Evolutionary conservation across 2,888 invertebrate genomes (phyloP).

Genomic region (Pasiphila rectangulata): DNA sequence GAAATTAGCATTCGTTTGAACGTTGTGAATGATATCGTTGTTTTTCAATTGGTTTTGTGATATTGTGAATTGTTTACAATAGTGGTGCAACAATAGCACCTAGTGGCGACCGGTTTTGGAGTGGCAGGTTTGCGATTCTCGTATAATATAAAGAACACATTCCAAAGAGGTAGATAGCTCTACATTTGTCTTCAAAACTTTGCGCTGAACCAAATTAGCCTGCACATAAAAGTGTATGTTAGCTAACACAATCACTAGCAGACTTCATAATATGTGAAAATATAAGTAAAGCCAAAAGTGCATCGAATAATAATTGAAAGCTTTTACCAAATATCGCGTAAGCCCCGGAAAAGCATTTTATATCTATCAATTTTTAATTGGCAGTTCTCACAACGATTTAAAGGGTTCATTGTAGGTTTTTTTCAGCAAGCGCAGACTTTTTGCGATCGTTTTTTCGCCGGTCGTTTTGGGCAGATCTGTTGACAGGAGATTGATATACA

Average conservation of each 20-base stretch:
- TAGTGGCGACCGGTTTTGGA: slow-evolving; percentile 9
- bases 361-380: slow-evolving; percentile 80
- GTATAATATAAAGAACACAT: too few species aligned
- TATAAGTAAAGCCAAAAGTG: not conserved
- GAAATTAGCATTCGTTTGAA: slow-evolving; percentile 31
- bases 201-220: too few species aligned
- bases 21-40: slow-evolving; percentile 30
- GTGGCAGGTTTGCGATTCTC: slow-evolving; percentile 1
- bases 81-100: slow-evolving; percentile 18
- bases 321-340: slow-evolving; percentile 17
- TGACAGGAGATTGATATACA: slow-evolving; percentile 80
- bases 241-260: too few species aligned
- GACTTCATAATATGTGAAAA: not conserved
- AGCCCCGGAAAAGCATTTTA: slow-evolving; percentile 24
- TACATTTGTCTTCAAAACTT: too few species aligned
- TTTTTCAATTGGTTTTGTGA: slow-evolving; percentile 22
- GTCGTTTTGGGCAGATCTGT: slow-evolving; percentile 74
- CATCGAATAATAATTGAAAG: slow-evolving; percentile 31
- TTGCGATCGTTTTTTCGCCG: slow-evolving; percentile 69
- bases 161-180: too few species aligned
- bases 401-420: slow-evolving; percentile 73
- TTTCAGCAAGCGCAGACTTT: slow-evolving; percentile 58
- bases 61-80: slow-evolving; percentile 17
- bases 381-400: slow-evolving; percentile 77
- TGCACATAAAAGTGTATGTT: too few species aligned